Evolutionary conservation across 2,797 vertebrate species (phyloP), one percentile per base, ranked within the genome.

Genomic region (Halcyon badia): DNA sequence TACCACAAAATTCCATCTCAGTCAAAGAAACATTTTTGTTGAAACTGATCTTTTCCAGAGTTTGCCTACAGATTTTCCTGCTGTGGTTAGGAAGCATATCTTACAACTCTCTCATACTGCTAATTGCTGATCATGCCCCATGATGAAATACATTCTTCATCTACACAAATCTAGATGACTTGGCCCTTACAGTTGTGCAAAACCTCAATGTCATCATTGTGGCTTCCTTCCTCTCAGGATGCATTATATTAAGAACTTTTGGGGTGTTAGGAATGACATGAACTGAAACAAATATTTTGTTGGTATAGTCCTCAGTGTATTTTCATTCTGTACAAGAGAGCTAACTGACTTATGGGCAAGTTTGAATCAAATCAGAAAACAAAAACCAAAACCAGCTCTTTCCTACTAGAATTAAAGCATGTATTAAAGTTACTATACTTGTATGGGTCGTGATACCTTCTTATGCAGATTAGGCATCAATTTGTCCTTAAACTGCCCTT

Each of bases 141-240:
- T 16, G 18, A 48, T 15, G 17, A 89, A 70, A 83, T 14, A 70
- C 14, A 41, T 69, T 68, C 19, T 79, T 17, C 41, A 84, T 35
- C 62, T 26, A 49, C 31, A 33, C 8, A 79, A 39, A 42, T 9
- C 35, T 73, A 12, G 8, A 19, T 13, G 19, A 80, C 51, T n/a
- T 10, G 15, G 28, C 8, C 41, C 24, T 73, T 49, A 16, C 2
- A 71, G 33, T 11, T 72, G n/a, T 73, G 26, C 48, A 93, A 84
- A 82, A 76, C 44, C 28, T 72, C 0, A 0, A 26, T 35, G 20
- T 2, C 3, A 2, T 33, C 52, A 65, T 5, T 78, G 22, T 21
- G 41, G 44, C 3, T 57, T 28, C 57, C 33, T 37, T 48, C 24
- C 28, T 82, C 22, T 82, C 41, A 83, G 57, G 33, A 81, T 35